phyloP scores from a whole-genome alignment of 2,888 invertebrate genomes.

The Spodoptera exigua region DNA sequence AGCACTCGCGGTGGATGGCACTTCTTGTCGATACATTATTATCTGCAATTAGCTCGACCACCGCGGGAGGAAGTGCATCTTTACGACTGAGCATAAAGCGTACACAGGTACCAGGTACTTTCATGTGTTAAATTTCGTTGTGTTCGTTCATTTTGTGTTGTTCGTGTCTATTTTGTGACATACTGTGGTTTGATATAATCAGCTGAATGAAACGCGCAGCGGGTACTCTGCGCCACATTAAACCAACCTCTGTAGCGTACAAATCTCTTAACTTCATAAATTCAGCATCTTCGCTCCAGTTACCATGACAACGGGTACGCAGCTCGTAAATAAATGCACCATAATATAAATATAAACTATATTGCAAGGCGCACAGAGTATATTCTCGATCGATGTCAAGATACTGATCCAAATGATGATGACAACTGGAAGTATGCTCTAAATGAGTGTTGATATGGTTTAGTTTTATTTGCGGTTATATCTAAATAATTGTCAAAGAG shows the following conservation, averaged over 20 bases:
- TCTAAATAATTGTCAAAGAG: constrained; percentile 43
- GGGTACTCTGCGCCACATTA: constrained; percentile 10
- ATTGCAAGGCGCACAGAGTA: fast-evolving
- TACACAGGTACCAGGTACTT: no score
- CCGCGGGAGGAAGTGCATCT: no score
- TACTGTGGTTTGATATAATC: neutral
- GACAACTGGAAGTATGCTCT: constrained; percentile 17
- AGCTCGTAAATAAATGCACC: constrained; percentile 2
- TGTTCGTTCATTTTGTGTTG: no score
- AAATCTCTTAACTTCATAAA: constrained; percentile 46
- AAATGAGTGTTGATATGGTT: constrained; percentile 10
- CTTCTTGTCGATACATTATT: neutral
- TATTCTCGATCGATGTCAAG: neutral
- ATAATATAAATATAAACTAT: constrained; percentile 15
- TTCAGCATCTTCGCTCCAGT: constrained; percentile 63
- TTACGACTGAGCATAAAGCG: no score
- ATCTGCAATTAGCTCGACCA: neutral
- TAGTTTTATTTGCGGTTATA: constrained; percentile 13
- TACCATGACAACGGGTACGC: constrained; percentile 48
- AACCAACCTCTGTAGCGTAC: constrained; percentile 24
- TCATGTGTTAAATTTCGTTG: no score
- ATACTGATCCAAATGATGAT: neutral
- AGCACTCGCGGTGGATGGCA: constrained; percentile 1
- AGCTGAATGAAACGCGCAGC: constrained; percentile 21
- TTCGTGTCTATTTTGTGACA: no score